Percentiles rank a stretch among this genome's conserved stretches.
These are phyloP conservation scores for Oppia nitens DNA, from an alignment of 1,140 invertebrate genomes.

Conservation along the genomic window DNA sequence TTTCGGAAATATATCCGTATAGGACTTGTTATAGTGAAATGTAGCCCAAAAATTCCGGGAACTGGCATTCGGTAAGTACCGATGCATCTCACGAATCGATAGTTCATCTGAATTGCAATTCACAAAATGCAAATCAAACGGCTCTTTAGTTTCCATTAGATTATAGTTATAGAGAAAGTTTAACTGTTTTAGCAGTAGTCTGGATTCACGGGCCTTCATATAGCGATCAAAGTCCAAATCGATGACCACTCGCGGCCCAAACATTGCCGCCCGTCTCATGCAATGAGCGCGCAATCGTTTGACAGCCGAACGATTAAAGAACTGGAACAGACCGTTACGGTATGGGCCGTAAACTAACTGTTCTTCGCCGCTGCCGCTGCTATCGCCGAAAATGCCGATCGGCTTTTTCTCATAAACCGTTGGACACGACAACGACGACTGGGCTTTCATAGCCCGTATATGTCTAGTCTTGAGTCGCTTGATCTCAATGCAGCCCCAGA, in stretches of 20 bases:
- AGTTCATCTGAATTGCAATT: slow-evolving; percentile 41
- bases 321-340: slow-evolving; percentile 42
- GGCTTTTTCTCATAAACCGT: no score
- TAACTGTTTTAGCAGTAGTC: slow-evolving; percentile 56
- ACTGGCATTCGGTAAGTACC: not conserved
- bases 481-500: no score
- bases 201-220: slow-evolving; percentile 48
- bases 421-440: no score
- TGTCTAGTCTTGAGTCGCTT: no score
- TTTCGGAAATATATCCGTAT: slow-evolving; percentile 65
- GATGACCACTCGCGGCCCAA: slow-evolving; percentile 53
- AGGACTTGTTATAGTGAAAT: slow-evolving; percentile 39
- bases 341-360: slow-evolving; percentile 41
- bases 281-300: slow-evolving; percentile 42
- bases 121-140: slow-evolving; percentile 56
- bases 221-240: slow-evolving; percentile 59
- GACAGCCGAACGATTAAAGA: slow-evolving; percentile 45
- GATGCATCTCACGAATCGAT: not conserved
- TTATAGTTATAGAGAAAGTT: slow-evolving; percentile 48
- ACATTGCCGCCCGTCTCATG: slow-evolving; percentile 44
- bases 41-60: slow-evolving; percentile 53
- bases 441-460: no score
- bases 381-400: no score
- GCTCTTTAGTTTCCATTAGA: slow-evolving; percentile 39
- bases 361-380: no score